Conservation (phyloP, 2,797 vertebrate genomes). For the Erethizon dorsatum region DNA sequence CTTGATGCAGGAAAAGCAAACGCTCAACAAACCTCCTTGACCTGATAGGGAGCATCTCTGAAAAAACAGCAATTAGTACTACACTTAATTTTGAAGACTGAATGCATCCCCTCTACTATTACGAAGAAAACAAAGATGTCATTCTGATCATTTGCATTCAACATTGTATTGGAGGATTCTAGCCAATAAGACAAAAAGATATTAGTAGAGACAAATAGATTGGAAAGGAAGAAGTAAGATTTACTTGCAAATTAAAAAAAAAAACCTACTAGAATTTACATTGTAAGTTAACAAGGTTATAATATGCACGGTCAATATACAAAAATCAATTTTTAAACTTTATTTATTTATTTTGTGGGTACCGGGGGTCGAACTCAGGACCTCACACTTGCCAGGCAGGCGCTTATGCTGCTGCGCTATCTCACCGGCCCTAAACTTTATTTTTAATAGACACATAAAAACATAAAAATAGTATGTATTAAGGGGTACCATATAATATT, state of each 20-base stretch:
- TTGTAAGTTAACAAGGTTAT: background rate
- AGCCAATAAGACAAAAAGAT: background rate
- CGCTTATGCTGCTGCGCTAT: too few species aligned
- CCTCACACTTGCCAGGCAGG: too few species aligned
- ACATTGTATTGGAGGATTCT: background rate
- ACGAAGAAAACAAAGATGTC: background rate
- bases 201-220: background rate
- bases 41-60: background rate
- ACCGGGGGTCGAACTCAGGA: too few species aligned
- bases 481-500: background rate
- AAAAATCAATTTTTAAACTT: conserved; percentile 14
- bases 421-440: background rate
- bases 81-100: background rate
- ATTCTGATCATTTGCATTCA: background rate
- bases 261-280: background rate
- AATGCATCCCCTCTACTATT: background rate
- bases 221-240: background rate
- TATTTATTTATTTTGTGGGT: background rate
- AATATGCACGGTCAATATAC: background rate
- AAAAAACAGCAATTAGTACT: background rate
- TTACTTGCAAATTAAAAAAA: background rate
- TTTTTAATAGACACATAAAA: background rate
- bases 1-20: background rate
- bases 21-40: background rate
- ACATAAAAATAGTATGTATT: background rate